Conservation (phyloP, 1,140 invertebrate species). For the Sycophaga agraensis region DNA sequence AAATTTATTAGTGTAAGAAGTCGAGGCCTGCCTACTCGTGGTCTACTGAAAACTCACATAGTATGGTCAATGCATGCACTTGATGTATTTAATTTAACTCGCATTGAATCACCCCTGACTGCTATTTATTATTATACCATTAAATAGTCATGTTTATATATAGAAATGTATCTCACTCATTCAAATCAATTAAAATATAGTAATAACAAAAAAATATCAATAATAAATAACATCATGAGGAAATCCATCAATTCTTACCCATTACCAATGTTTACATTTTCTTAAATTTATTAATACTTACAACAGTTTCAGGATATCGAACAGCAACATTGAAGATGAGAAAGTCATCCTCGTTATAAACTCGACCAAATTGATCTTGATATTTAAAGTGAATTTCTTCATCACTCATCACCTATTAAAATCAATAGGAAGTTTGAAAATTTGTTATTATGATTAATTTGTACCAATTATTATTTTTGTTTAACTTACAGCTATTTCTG, state of each 20-base stretch:
- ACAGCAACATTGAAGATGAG: conserved; percentile 81
- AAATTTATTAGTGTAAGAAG: conserved; percentile 42
- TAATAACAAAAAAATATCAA: background rate
- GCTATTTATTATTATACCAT: conserved; percentile 32
- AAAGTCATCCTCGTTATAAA: conserved; percentile 73
- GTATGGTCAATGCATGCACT: conserved; percentile 52
- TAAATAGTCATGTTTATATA: too few species aligned
- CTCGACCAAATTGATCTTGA: conserved; percentile 83
- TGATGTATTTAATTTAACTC: conserved; percentile 31
- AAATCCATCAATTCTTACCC: conserved; percentile 7
- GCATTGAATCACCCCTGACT: conserved; percentile 41
- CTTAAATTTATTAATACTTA: conserved; percentile 39
- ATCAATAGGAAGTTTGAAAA: conserved; percentile 6
- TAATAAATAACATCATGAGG: conserved; percentile 11
- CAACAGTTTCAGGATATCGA: conserved; percentile 72
- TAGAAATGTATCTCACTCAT: too few species aligned
- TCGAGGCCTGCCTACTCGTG: conserved; percentile 54
- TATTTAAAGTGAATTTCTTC: conserved; percentile 65
- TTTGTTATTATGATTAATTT: too few species aligned
- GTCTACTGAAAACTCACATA: conserved; percentile 58
- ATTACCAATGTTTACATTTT: background rate
- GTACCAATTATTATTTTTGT: too few species aligned
- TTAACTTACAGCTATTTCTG: conserved; percentile 59
- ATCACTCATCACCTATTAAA: conserved; percentile 63
- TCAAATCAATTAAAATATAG: background rate